Percentiles rank a stretch among this genome's conserved stretches.
phyloP scores from a whole-genome alignment of 92 coral and sea anemone species.

The Chrysogorgia sp. region DNA sequence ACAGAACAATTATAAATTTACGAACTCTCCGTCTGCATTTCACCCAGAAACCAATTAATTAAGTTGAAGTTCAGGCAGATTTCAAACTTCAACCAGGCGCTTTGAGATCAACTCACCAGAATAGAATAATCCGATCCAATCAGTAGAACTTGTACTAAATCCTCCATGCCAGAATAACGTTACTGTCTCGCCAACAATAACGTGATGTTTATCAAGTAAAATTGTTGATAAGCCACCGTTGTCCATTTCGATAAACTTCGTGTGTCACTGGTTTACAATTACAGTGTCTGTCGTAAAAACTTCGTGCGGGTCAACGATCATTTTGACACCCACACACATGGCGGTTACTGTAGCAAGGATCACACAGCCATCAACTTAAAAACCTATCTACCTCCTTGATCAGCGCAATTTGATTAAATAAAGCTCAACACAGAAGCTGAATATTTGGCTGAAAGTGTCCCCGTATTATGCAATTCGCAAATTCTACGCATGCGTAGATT shows the following conservation, averaged over 20 bases:
- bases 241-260: constrained; percentile 27
- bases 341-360: constrained; percentile 12
- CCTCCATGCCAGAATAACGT: constrained; percentile 92
- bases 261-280: not conserved
- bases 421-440: too few relatives aligned
- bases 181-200: constrained; percentile 95
- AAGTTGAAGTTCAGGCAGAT: too few relatives aligned
- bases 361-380: constrained; percentile 17
- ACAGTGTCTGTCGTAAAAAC: not conserved
- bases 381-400: not conserved
- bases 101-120: constrained; percentile 69
- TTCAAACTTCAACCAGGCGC: not conserved
- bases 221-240: constrained; percentile 41
- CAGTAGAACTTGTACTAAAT: constrained; percentile 79
- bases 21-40: not conserved
- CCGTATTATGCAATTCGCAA: too few relatives aligned
- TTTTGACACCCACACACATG: constrained; percentile 35
- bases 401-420: too few relatives aligned
- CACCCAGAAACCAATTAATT: too few relatives aligned
- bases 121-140: constrained; percentile 97
- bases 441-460: too few relatives aligned
- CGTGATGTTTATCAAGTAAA: constrained; percentile 46
- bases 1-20: not conserved
- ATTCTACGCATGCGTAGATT: too few relatives aligned
- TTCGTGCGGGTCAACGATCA: not conserved